Percentiles rank a stretch among this genome's conserved stretches.
Conservation (phyloP, 2,888 invertebrate species). For the Polyommatus icarus region DNA sequence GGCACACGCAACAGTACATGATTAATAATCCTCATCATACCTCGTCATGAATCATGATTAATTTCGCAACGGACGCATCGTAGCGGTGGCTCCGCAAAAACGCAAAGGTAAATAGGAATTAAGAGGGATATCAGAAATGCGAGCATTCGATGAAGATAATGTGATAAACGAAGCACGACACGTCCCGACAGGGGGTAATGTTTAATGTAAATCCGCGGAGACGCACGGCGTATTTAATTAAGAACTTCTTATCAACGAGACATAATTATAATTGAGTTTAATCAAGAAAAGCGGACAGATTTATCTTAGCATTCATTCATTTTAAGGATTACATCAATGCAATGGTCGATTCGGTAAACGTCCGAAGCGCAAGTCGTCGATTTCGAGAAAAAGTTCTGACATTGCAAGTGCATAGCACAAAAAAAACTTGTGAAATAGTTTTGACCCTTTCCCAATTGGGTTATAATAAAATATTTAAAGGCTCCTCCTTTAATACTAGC, state of each 20-base stretch:
- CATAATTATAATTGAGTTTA: slow-evolving; percentile 40
- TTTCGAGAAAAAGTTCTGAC: background rate
- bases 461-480: no score
- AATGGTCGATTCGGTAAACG: background rate
- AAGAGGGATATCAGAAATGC: slow-evolving; percentile 61
- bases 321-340: slow-evolving; percentile 37
- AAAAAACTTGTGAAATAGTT: background rate
- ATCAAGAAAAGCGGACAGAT: slow-evolving; percentile 39
- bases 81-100: slow-evolving; percentile 19
- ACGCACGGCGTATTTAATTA: slow-evolving; percentile 58
- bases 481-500: no score
- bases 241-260: slow-evolving; percentile 54
- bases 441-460: no score
- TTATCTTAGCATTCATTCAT: slow-evolving; percentile 39
- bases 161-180: slow-evolving; percentile 66
- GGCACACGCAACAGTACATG: slow-evolving; percentile 55
- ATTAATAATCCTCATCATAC: slow-evolving; percentile 60
- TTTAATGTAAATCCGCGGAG: slow-evolving; percentile 61
- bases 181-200: slow-evolving; percentile 68
- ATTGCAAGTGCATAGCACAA: background rate
- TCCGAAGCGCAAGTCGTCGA: background rate
- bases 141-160: slow-evolving; percentile 63
- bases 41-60: slow-evolving; percentile 59
- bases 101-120: slow-evolving; percentile 20
- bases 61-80: slow-evolving; percentile 38